These are phyloP conservation scores for Dolichotis patagonum DNA, from an alignment of 2,113 vertebrate genomes.

Conservation along the genomic window DNA sequence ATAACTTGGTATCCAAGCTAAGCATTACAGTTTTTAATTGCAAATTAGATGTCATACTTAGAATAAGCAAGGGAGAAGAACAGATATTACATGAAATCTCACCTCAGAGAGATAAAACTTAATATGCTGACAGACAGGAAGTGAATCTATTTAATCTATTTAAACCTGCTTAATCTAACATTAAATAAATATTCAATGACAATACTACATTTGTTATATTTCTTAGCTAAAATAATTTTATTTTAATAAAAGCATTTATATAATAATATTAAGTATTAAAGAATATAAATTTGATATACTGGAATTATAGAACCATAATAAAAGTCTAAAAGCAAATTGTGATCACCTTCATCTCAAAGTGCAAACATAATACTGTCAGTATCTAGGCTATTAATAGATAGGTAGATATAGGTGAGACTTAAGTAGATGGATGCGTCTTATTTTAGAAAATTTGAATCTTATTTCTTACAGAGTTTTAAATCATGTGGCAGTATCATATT, in stretches of 20 bases:
- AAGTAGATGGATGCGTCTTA: not conserved
- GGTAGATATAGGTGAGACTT: not conserved
- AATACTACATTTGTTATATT: not conserved
- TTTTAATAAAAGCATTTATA: not conserved
- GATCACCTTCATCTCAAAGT: not conserved
- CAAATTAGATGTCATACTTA: not conserved
- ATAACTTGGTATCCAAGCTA: not conserved
- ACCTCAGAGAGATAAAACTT: not conserved
- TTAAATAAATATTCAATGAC: not conserved
- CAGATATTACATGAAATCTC: not conserved
- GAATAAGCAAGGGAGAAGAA: not conserved
- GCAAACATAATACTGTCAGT: not conserved
- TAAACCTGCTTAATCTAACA: not conserved
- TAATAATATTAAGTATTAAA: not conserved
- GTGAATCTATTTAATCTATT: not conserved
- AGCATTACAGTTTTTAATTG: not conserved
- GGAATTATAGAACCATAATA: not conserved
- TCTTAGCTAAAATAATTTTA: not conserved
- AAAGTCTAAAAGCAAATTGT: not conserved
- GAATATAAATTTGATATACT: not conserved
- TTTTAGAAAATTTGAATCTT: not conserved
- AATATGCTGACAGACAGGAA: not conserved
- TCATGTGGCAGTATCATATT: not conserved
- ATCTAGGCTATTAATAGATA: not conserved
- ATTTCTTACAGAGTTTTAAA: conserved; percentile 9